Percentiles rank a stretch among this genome's conserved stretches.
Evolutionary conservation across 2,113 vertebrate genomes (phyloP).

Genomic region (Hystrix cristata): DNA sequence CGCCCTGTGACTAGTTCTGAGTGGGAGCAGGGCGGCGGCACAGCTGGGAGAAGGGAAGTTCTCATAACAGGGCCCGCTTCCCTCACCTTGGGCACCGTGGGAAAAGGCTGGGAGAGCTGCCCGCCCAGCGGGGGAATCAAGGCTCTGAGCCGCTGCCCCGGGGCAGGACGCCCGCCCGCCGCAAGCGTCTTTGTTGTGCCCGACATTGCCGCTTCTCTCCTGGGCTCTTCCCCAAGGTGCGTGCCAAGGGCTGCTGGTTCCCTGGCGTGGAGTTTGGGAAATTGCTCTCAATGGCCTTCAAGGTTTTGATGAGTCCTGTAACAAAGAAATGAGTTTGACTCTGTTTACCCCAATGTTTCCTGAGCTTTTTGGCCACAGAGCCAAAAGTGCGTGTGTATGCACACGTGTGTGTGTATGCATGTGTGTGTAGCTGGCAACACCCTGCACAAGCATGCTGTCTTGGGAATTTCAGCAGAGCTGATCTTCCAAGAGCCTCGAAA

Average conservation of each 20-base stretch:
- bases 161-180: fast-evolving
- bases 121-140: not conserved
- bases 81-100: not conserved
- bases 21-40: not conserved
- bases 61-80: not conserved
- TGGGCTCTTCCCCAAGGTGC: not conserved
- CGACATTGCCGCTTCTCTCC: not conserved
- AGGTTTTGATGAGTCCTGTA: slow-evolving; percentile 39
- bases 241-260: not conserved
- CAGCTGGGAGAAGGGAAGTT: not conserved
- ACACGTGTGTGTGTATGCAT: not conserved
- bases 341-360: not conserved
- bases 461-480: not conserved
- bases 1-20: slow-evolving; percentile 7
- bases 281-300: not conserved
- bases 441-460: not conserved
- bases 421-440: not conserved
- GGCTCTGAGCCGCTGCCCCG: not conserved
- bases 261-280: not conserved
- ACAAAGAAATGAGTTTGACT: not conserved
- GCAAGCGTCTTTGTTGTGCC: not conserved
- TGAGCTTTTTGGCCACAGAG: not conserved
- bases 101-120: not conserved
- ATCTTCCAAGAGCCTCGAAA: not conserved
- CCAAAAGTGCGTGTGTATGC: not conserved